Conservation (phyloP, 1,140 invertebrate species). For the Drosophila repletoides region DNA sequence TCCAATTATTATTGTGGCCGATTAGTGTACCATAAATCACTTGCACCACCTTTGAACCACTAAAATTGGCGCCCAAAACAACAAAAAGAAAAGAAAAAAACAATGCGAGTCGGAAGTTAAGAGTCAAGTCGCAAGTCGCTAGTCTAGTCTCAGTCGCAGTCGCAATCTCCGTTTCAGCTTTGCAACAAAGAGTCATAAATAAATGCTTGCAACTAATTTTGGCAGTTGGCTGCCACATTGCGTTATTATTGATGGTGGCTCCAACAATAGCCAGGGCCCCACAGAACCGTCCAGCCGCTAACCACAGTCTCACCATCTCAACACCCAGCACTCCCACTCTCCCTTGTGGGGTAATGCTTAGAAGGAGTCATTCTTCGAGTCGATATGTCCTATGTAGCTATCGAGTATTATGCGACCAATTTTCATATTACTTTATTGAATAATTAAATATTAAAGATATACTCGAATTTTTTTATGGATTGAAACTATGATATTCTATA, state of each 20-base stretch:
- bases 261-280: conserved; percentile 50
- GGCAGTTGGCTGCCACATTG: conserved; percentile 72
- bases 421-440: too few species aligned
- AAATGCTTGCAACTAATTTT: conserved; percentile 76
- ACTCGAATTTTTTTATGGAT: too few species aligned
- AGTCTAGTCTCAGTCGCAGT: neutral
- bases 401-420: too few species aligned
- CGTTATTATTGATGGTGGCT: conserved; percentile 71
- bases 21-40: conserved; percentile 43
- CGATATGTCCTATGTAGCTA: too few species aligned
- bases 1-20: conserved; percentile 37
- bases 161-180: neutral
- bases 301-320: too few species aligned
- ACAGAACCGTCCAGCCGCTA: too few species aligned
- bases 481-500: too few species aligned
- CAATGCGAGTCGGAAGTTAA: conserved; percentile 19
- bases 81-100: too few species aligned
- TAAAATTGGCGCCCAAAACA: conserved; percentile 32
- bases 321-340: too few species aligned
- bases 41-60: neutral
- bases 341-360: too few species aligned
- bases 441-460: too few species aligned
- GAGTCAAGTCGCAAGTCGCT: conserved; percentile 6
- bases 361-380: too few species aligned
- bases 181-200: conserved; percentile 76